Percentiles rank a stretch among this genome's conserved stretches.
These are phyloP conservation scores for Puntigrus tetrazona DNA, from an alignment of 2,113 vertebrate species.

Conservation along the genomic window DNA sequence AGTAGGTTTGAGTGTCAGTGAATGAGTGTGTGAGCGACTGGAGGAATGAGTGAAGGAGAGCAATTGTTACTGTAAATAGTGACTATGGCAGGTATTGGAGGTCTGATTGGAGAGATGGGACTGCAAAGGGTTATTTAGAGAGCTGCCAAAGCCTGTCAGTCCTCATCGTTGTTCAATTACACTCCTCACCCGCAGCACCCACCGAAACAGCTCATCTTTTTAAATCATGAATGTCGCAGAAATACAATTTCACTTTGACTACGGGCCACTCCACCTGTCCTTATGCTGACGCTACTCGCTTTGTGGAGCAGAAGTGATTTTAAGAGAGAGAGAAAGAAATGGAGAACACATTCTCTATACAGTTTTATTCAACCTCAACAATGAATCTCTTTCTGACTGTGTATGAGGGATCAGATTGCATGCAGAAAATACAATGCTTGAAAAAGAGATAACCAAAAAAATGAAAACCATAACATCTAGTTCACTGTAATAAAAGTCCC, in stretches of 20 bases:
- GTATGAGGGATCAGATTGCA: neutral
- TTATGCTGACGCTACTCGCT: neutral
- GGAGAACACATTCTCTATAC: neutral
- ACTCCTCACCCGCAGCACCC: conserved; percentile 23
- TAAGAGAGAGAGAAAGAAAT: conserved; percentile 3
- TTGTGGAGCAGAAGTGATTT: neutral
- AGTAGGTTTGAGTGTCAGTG: neutral
- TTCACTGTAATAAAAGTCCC: neutral
- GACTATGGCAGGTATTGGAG: neutral
- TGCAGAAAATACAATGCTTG: neutral
- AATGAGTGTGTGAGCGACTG: neutral
- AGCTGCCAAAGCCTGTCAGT: conserved; percentile 39
- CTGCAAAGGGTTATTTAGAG: conserved; percentile 42
- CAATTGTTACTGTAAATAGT: neutral
- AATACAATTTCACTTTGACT: conserved; percentile 86
- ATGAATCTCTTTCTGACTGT: neutral
- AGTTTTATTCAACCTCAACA: neutral
- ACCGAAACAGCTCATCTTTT: conserved; percentile 40
- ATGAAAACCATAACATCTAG: neutral
- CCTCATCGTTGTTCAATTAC: conserved; percentile 46
- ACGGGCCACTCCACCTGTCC: conserved; percentile 49
- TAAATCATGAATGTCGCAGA: conserved; percentile 66
- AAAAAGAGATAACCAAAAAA: conserved; percentile 1
- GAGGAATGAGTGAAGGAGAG: neutral
- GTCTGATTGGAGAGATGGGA: conserved; percentile 4